Base-by-base conservation (phyloP, 2,888 invertebrate species). In the Sclerodermus sp. region DNA sequence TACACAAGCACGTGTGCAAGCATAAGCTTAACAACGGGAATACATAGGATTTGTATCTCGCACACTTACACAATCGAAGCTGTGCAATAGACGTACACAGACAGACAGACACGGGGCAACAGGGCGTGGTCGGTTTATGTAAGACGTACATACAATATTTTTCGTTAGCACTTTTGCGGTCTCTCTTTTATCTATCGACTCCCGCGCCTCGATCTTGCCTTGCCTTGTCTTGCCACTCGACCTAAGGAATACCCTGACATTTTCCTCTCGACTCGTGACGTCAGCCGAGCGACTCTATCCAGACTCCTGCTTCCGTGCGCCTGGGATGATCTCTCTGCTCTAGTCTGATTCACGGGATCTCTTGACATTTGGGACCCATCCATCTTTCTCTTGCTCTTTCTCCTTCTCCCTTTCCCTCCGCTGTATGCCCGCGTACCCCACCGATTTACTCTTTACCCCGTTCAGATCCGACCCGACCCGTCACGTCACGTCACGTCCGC, bases 81-180 rank as follows among this genome's bases (percentile, higher is more conserved):
- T 8, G 23, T 3, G 23, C 23, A 23, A 23, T 23, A 23, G 23
- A 8, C 23, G 4, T 23, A 23, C 23, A 23, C 8, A 23, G 23
- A 23, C 23, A 23, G 3, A 23, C 23, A 51, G 49, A 56, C 56
- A 60, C 57, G 62, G 59, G 58, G 53, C 58, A 55, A 51, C 66
- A 74, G 71, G 77, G 76, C 73, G 77, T 77, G 77, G 76, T 69
- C 67, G 68, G 57, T 76, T 76, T 77, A 77, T 75, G 71, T 77
- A 77, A 77, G 74, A 55, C 66, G 64, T 50, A 60, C 59, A 67
- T 58, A 52, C 57, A 17, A 53, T 58, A 59, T 74, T 76, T 75
- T 76, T 75, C 73, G 71, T 72, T 71, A 73, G 68, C 60, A 53
- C 51, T 54, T 51, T 62, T 49, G 58, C 51, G 66, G 61, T 58